Evolutionary conservation across 2,888 invertebrate genomes (phyloP), one percentile per base, ranked within the genome.

Genomic region (Nomada fucata): DNA sequence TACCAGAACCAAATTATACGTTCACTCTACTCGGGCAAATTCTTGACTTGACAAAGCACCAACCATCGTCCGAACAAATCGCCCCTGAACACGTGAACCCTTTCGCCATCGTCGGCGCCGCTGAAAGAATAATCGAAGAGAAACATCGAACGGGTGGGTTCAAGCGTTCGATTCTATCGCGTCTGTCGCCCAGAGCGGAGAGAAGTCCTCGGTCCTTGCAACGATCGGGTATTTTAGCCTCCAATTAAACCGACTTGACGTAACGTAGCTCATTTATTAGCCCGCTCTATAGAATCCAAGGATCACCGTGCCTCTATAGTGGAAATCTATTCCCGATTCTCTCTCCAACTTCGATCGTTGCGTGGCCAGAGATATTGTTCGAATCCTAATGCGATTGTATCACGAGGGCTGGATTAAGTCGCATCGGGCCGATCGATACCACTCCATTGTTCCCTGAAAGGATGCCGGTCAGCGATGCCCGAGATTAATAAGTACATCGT

Each of bases 361-460:
- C 79, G 59, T 65, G 79, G 74, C 20, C 36, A 20, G 36, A 20
- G 47, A 60, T 65, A 77, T 79, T 65, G 71, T 59, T 47, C 80
- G 64, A 61, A 74, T 82, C 86, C 82, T 86, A 86, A 86, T 86
- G 84, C 84, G 79, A 86, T 86, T 71, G 65, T 79, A 82, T 84
- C 86, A 79, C 76, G 82, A 70, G 75, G 75, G 71, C 52, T 72
- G 82, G 76, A 86, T 86, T 76, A 82, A 82, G 78, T 75, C 76
- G 76, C 78, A 70, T 86, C 74, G 42, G 63, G 47, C 65, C 44
- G 36, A 1, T 18, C 64, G 47, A 70, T 59, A 26, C 78, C 44
- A 23, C 78, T 42, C 72, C 36, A 72, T 79, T 79, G 79, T 78
- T 72, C 65, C 55, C 26, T n/a, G 52, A 55, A 60, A 60, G 65